Conservation (phyloP, 2,113 vertebrate species). For the Lethenteron reissneri region DNA sequence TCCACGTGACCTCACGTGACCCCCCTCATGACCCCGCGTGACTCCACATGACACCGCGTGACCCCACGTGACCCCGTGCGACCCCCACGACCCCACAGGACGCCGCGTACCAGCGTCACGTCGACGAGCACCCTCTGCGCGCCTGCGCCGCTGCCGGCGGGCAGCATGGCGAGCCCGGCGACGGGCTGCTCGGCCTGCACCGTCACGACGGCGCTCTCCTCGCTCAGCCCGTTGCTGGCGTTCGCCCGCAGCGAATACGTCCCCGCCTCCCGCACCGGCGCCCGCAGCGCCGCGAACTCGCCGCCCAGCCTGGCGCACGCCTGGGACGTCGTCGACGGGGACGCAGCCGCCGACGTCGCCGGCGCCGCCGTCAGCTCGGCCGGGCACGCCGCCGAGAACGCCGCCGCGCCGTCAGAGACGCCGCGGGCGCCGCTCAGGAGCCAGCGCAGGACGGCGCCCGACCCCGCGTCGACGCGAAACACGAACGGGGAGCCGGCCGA, state of each 20-base stretch:
- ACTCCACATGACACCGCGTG: too few relatives aligned
- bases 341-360: constrained; percentile 19
- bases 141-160: constrained; percentile 11
- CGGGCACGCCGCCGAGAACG: constrained; percentile 23
- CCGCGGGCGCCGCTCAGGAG: constrained; percentile 18
- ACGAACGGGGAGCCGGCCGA: too few relatives aligned
- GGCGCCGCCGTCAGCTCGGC: constrained; percentile 12
- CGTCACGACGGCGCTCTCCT: constrained; percentile 19
- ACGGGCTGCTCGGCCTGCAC: constrained; percentile 22
- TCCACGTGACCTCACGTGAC: too few relatives aligned
- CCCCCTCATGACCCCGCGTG: too few relatives aligned
- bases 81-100: background rate
- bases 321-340: constrained; percentile 18
- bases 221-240: constrained; percentile 16
- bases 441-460: too few relatives aligned
- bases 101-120: constrained; percentile 22
- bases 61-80: too few relatives aligned
- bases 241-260: constrained; percentile 19
- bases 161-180: constrained; percentile 23
- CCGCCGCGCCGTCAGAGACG: constrained; percentile 18
- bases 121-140: constrained; percentile 21
- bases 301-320: too few relatives aligned
- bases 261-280: constrained; percentile 12
- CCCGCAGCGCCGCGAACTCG: too few relatives aligned
- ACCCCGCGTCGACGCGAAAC: too few relatives aligned